A percentile compares a stretch with the other conserved stretches of the same genome.
Conservation (phyloP, 2,113 vertebrate genomes). For the Periophthalmus modestus region DNA sequence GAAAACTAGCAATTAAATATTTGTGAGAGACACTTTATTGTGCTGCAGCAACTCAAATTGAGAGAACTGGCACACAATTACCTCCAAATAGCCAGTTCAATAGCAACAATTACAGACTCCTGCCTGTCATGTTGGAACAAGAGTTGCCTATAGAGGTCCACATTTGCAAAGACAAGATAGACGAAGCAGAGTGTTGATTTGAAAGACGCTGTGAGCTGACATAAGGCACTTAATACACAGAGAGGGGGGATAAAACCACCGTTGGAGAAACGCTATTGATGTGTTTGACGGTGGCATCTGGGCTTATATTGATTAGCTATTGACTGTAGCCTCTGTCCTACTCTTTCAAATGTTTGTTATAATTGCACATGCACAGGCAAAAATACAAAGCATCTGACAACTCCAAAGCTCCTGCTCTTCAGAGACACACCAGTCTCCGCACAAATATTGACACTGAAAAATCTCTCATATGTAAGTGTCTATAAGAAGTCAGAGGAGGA, state of each 20-base stretch:
- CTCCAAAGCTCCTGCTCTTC: constrained; percentile 30
- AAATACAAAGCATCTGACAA: constrained; percentile 36
- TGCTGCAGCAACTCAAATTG: constrained; percentile 44
- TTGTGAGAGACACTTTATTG: constrained; percentile 49
- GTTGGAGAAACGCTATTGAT: constrained; percentile 68
- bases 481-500: constrained; percentile 13
- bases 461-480: constrained; percentile 16
- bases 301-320: constrained; percentile 73
- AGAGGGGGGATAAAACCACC: constrained; percentile 47
- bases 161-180: constrained; percentile 47
- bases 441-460: constrained; percentile 37
- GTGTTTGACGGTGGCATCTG: constrained; percentile 75
- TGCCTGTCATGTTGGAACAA: constrained; percentile 40
- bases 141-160: constrained; percentile 28
- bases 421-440: constrained; percentile 23
- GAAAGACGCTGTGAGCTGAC: constrained; percentile 50
- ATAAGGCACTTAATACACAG: constrained; percentile 60
- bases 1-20: background rate
- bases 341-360: constrained; percentile 40
- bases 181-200: constrained; percentile 38
- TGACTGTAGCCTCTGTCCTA: constrained; percentile 51
- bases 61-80: constrained; percentile 61
- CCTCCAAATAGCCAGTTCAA: constrained; percentile 57
- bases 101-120: constrained; percentile 39
- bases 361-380: constrained; percentile 51